Conservation (phyloP, 2,888 invertebrate genomes). For the Escarpia spicata region DNA sequence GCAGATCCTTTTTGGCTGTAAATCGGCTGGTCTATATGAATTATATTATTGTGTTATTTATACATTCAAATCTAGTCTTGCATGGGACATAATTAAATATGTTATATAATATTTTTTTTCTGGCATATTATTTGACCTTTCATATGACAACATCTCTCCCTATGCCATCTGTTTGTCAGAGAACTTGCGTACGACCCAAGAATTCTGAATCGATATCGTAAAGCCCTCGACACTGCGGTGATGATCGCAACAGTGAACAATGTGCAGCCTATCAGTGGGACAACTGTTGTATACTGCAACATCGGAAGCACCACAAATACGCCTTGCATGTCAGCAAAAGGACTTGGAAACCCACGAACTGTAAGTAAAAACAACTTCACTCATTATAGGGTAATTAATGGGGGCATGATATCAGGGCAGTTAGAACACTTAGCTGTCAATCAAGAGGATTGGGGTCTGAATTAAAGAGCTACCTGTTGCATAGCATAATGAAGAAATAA, state of each 20-base stretch:
- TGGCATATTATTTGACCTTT: neutral
- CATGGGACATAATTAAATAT: no score
- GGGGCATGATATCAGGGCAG: no score
- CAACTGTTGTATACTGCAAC: conserved; percentile 64
- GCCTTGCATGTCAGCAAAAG: conserved; percentile 59
- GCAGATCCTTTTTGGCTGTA: no score
- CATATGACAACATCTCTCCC: neutral
- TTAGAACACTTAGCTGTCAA: no score
- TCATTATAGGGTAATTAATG: neutral
- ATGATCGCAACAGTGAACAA: conserved; percentile 66
- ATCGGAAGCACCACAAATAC: conserved; percentile 49
- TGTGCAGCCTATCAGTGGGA: conserved; percentile 65
- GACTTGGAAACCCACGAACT: conserved; percentile 61
- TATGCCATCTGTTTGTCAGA: conserved; percentile 37
- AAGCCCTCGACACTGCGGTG: conserved; percentile 66
- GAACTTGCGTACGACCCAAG: conserved; percentile 49
- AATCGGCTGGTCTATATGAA: no score
- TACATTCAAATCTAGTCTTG: no score
- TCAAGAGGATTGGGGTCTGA: no score
- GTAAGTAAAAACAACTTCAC: conserved; percentile 44
- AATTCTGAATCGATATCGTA: conserved; percentile 54
- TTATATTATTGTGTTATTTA: no score
- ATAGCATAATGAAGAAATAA: no score
- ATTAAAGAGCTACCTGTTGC: no score
- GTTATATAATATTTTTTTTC: neutral